These are phyloP conservation scores for Notothenia coriiceps DNA, from an alignment of 2,113 vertebrate species.

Conservation along the genomic window DNA sequence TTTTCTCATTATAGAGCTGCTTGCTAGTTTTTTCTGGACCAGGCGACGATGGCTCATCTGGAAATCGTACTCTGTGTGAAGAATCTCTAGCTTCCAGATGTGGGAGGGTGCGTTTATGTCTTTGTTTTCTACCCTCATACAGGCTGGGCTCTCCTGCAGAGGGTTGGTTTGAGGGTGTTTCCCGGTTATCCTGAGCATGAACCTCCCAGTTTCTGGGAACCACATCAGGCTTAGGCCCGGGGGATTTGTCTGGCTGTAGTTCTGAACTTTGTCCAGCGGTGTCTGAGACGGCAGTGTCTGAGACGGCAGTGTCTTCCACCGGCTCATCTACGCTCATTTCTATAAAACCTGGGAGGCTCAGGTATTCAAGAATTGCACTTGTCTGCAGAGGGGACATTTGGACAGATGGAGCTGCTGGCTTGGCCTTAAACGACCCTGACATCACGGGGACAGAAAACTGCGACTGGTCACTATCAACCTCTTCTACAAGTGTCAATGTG, in stretches of 20 bases:
- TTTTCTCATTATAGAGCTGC: constrained; percentile 75
- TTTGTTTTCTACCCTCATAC: constrained; percentile 33
- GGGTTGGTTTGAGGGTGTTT: constrained; percentile 11
- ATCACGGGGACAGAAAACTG: constrained; percentile 75
- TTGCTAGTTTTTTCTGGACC: constrained; percentile 68
- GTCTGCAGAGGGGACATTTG: constrained; percentile 81
- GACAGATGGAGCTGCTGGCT: constrained; percentile 61
- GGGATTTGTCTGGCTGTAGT: constrained; percentile 33
- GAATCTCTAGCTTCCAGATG: constrained; percentile 49
- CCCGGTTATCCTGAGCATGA: constrained; percentile 64
- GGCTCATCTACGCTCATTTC: constrained; percentile 88
- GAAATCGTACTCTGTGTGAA: constrained; percentile 57
- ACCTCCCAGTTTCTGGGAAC: constrained; percentile 81
- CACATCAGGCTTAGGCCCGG: constrained; percentile 76
- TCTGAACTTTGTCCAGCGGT: constrained; percentile 45
- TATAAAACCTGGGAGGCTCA: constrained; percentile 86
- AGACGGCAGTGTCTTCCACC: constrained; percentile 64
- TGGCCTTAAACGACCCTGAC: constrained; percentile 77
- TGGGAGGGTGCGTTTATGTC: constrained; percentile 16
- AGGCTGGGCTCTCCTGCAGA: constrained; percentile 10
- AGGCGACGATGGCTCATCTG: constrained; percentile 50
- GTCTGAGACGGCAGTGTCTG: constrained; percentile 60
- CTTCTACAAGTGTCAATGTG: constrained; percentile 81
- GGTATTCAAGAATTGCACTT: constrained; percentile 85
- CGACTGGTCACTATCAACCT: constrained; percentile 80